A percentile compares a stretch with the other conserved stretches of the same genome.
phyloP scores from a whole-genome alignment of 2,888 invertebrate genomes.

The Sericinus montela region DNA sequence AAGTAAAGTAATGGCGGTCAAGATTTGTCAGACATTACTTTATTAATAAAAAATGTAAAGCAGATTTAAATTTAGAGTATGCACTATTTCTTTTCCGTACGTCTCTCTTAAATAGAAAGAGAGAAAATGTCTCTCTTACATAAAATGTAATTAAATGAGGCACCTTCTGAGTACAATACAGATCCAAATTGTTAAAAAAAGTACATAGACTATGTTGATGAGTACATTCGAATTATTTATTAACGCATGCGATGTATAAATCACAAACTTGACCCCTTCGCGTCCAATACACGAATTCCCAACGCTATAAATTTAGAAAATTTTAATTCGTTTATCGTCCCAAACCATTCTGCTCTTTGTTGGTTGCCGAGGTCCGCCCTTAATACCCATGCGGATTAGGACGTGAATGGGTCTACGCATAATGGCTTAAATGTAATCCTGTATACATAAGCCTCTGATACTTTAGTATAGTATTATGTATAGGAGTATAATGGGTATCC shows the following conservation, averaged over 20 bases:
- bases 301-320: conserved; percentile 15
- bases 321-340: conserved; percentile 20
- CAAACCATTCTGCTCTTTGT: conserved; percentile 19
- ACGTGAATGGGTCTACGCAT: conserved; percentile 11
- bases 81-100: too few relatives aligned
- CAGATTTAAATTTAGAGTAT: too few relatives aligned
- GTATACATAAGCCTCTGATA: conserved; percentile 7
- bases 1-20: too few relatives aligned
- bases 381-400: conserved; percentile 19
- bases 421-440: conserved; percentile 16
- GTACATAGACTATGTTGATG: too few relatives aligned
- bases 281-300: conserved; percentile 10
- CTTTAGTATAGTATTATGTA: conserved; percentile 1
- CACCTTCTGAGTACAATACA: too few relatives aligned
- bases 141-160: too few relatives aligned
- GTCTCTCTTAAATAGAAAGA: too few relatives aligned
- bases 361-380: conserved; percentile 14
- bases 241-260: background rate
- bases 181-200: too few relatives aligned
- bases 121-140: too few relatives aligned
- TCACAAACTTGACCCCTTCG: background rate
- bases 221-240: background rate
- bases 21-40: too few relatives aligned
- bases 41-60: too few relatives aligned
- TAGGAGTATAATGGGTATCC: too few relatives aligned